Evolutionary conservation across 2,113 vertebrate genomes (phyloP).

Genomic region (Nothobranchius kuhntae): DNA sequence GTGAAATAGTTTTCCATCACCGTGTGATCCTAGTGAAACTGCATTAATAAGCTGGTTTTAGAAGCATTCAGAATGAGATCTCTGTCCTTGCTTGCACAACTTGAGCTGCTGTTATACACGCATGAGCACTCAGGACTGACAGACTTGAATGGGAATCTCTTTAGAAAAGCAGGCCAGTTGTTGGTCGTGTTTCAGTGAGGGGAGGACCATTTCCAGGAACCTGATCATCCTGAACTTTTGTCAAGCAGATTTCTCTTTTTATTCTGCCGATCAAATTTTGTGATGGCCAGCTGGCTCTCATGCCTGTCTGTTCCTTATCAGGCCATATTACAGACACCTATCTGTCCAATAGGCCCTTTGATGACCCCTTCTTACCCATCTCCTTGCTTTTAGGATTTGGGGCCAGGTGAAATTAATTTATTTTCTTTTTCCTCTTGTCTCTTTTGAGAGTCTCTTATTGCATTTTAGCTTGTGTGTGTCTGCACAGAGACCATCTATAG

Average conservation of each 20-base stretch:
- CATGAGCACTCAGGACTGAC: conserved; percentile 11
- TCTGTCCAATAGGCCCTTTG: conserved; percentile 59
- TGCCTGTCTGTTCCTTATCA: conserved; percentile 39
- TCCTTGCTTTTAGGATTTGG: conserved; percentile 59
- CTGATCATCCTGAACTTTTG: conserved; percentile 56
- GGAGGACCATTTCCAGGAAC: conserved; percentile 37
- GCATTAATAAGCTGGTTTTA: conserved; percentile 29
- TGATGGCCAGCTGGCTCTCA: conserved; percentile 52
- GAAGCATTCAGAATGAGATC: conserved; percentile 21
- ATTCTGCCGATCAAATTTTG: conserved; percentile 53
- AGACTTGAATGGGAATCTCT: neutral
- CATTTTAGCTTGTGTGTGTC: conserved; percentile 57
- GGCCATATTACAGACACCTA: conserved; percentile 25
- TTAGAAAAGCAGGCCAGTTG: conserved; percentile 18
- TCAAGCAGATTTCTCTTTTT: conserved; percentile 50
- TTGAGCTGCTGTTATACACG: conserved; percentile 1
- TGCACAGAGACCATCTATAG: conserved; percentile 58
- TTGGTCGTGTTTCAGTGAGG: conserved; percentile 10
- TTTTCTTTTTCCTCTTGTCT: neutral
- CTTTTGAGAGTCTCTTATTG: conserved; percentile 64
- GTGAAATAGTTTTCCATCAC: conserved; percentile 4
- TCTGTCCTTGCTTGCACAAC: conserved; percentile 8
- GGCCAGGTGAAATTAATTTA: conserved; percentile 70
- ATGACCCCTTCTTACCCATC: conserved; percentile 23
- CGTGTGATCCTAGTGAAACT: conserved; percentile 9